Base-by-base conservation (phyloP, 2,888 invertebrate genomes). In the Zeuzera pyrina region DNA sequence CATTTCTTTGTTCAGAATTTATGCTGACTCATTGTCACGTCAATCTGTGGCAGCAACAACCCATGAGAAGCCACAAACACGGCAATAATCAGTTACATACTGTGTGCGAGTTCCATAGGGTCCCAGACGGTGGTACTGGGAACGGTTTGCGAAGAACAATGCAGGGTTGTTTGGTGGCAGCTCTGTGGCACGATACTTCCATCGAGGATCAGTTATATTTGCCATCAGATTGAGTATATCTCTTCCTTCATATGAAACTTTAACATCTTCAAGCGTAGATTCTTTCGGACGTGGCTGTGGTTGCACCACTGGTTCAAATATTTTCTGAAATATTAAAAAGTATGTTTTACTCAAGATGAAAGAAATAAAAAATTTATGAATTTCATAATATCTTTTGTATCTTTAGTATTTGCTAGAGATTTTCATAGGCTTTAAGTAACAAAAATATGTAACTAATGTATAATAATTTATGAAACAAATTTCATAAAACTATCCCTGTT, bases 71-170 rank as follows among this genome's bases (percentile, higher is more conserved):
- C 78, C 85, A 45, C 86, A 86, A 38, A 64, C 55, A 50, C 68
- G 71, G 64, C 86, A 86, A 51, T 67, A 63, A 44, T 85, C 85
- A 54, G 72, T 81, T 65, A 85, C 84, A 51, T 86, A 87, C 67
- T 87, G 86, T 60, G 85, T 84, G 54, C 72, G 77, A 39, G 85
- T 77, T 47, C 84, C 85, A 37, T 81, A 78, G 6, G 84, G 83
- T 4, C 86, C 85, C 50, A 87, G 67, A 30, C 87, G 85, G 60
- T 86, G 86, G 50, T 86, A 86, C 62, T 87, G 85, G 27, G 88
- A 88, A 50, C 87, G 85, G 67, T 88, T 88, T 46, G 85, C 85
- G 55, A 87, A 86, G 77, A 85, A 87, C 51, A 84, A 69, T n/a
- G 76, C 67, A 7, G 85, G 79, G 53, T 86, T 85, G 61, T 85